These are phyloP conservation scores for Ia io DNA, from an alignment of 2,113 vertebrate species.

Conservation along the genomic window DNA sequence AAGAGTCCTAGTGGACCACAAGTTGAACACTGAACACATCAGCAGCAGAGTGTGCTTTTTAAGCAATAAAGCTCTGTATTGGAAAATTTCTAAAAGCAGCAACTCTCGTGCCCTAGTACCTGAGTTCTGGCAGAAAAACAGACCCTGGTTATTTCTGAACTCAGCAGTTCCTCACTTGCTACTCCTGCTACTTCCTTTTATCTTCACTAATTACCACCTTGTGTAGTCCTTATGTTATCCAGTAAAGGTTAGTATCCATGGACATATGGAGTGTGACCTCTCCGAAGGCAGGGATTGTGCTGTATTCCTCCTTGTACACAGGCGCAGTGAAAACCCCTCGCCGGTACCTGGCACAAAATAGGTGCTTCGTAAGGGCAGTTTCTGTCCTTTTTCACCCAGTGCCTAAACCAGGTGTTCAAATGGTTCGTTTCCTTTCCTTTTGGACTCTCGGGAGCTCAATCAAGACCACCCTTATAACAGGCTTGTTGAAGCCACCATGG, in stretches of 20 bases:
- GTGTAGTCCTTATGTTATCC: not conserved
- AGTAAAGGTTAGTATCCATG: not conserved
- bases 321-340: not conserved
- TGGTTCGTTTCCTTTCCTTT: not conserved
- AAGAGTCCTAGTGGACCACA: not conserved
- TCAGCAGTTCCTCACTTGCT: not conserved
- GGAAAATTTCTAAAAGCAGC: not conserved
- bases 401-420: not conserved
- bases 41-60: not conserved
- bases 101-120: not conserved
- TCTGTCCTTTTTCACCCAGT: not conserved
- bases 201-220: not conserved
- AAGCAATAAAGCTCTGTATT: not conserved
- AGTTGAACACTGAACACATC: not conserved
- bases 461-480: not conserved
- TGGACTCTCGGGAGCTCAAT: not conserved
- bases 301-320: not conserved
- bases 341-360: not conserved
- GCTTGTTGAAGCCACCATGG: not conserved
- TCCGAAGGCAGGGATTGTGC: not conserved
- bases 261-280: not conserved
- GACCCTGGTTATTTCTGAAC: not conserved
- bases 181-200: not conserved
- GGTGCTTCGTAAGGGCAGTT: not conserved
- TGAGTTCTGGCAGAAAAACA: not conserved